A percentile compares a stretch with the other conserved stretches of the same genome.
Conservation (phyloP, 2,888 invertebrate genomes). For the Entomobrya multifasciata region DNA sequence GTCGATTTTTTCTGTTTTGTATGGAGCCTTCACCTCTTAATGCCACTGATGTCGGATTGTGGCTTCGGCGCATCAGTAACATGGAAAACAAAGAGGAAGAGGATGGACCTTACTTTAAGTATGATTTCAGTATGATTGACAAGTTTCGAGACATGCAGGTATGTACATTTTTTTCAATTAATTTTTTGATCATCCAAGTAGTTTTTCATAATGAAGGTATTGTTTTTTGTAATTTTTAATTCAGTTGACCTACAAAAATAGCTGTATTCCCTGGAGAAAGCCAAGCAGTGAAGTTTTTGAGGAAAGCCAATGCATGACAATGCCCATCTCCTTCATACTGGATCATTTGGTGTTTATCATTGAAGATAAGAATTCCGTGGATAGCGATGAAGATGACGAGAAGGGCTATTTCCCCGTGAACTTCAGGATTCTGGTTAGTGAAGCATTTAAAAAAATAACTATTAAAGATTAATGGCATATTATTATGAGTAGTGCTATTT, state of each 20-base stretch:
- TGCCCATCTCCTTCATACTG: background rate
- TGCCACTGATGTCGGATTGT: background rate
- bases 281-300: background rate
- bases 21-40: background rate
- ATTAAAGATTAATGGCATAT: too few relatives aligned
- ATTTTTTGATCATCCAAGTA: background rate
- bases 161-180: too few relatives aligned
- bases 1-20: slow-evolving; percentile 11
- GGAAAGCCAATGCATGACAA: background rate
- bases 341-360: background rate
- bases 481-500: too few relatives aligned
- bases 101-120: background rate
- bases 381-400: background rate
- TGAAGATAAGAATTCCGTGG: too few relatives aligned
- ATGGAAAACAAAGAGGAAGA: background rate
- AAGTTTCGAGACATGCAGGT: background rate
- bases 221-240: background rate
- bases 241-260: background rate
- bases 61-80: slow-evolving; percentile 4
- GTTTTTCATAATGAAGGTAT: background rate
- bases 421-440: background rate
- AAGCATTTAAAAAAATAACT: too few relatives aligned
- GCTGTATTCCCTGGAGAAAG: background rate
- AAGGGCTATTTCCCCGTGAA: slow-evolving; percentile 5
- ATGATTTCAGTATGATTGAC: background rate